Evolutionary conservation across 2,113 vertebrate species (phyloP), one percentile per base, ranked within the genome.

Genomic region (Stictonetta naevosa): DNA sequence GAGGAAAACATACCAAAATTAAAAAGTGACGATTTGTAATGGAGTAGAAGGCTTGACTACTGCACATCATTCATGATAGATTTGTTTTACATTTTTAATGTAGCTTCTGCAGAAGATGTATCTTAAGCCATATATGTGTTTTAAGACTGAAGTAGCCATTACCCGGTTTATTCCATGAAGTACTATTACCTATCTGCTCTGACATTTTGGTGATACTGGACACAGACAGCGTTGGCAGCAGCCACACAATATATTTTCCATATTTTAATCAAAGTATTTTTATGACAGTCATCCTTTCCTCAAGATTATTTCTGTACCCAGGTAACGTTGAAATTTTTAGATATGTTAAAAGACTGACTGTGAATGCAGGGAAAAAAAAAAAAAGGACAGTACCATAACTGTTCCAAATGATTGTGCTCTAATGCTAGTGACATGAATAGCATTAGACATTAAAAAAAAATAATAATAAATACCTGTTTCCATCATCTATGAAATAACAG

Each of bases 401-500:
- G 82, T 79, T 97, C 60, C n/a, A 93, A 95, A 96, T 86, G 72
- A 93, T 53, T 74, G 74, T 68, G n/a, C 91, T 92, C 86, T 92
- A 92, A 94, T 93, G 96, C 93, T 80, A 91, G 92, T 97, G 95
- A 92, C 95, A 91, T 93, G 3, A 58, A 71, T 28, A 69, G 40
- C 78, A 84, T 77, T 86, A 62, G 80, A 72, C 93, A 76, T 85
- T 69, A 97, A 82, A 95, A 48, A 48, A 48, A 48, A 48, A 48
- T 6, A 48, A n/a, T n/a, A 48, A 10, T 93, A 90, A 95, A 63
- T 85, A 78, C 40, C 34, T 36, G 77, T 80, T 96, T 95, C 92
- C 68, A 90, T 86, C 79, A 93, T 42, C 93, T 95, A 46, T 95
- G 90, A 97, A 96, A 97, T 83, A 96, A 88, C 89, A 96, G 58